phyloP scores from a whole-genome alignment of 1,140 invertebrate genomes.

The Heliconius nattereri region DNA sequence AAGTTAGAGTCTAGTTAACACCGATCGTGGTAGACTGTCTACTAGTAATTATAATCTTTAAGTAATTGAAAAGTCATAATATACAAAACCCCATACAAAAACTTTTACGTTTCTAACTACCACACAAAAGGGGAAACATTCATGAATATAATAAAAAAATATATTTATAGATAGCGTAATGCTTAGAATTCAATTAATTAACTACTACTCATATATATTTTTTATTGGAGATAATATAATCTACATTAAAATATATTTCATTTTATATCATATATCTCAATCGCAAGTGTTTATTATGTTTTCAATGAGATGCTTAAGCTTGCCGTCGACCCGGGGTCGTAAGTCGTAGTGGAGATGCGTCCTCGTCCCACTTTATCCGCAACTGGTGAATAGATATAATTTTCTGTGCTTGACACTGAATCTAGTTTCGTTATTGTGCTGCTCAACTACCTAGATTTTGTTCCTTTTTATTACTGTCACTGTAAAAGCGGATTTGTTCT shows the following conservation, averaged over 20 bases:
- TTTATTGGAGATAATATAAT: not conserved
- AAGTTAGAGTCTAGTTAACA: too few relatives aligned
- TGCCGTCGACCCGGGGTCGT: constrained; percentile 46
- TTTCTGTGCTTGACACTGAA: constrained; percentile 77
- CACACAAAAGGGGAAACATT: too few relatives aligned
- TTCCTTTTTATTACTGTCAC: constrained; percentile 67
- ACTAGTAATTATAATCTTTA: too few relatives aligned
- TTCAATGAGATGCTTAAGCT: constrained; percentile 52
- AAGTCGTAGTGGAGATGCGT: constrained; percentile 59
- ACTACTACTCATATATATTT: too few relatives aligned
- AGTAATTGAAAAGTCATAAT: too few relatives aligned
- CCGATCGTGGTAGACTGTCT: too few relatives aligned
- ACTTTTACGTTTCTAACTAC: too few relatives aligned
- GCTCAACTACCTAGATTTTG: constrained; percentile 58
- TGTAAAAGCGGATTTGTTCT: constrained; percentile 40
- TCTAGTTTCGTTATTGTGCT: constrained; percentile 67
- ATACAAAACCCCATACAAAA: too few relatives aligned
- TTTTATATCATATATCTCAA: constrained; percentile 25
- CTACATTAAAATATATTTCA: not conserved
- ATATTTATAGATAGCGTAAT: too few relatives aligned
- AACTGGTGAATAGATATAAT: constrained; percentile 77
- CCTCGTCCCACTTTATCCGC: constrained; percentile 72
- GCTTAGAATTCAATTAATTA: too few relatives aligned
- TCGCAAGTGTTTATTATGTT: constrained; percentile 32
- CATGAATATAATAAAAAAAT: too few relatives aligned